Conservation (phyloP, 2,113 vertebrate species). For the Microtus richardsoni region DNA sequence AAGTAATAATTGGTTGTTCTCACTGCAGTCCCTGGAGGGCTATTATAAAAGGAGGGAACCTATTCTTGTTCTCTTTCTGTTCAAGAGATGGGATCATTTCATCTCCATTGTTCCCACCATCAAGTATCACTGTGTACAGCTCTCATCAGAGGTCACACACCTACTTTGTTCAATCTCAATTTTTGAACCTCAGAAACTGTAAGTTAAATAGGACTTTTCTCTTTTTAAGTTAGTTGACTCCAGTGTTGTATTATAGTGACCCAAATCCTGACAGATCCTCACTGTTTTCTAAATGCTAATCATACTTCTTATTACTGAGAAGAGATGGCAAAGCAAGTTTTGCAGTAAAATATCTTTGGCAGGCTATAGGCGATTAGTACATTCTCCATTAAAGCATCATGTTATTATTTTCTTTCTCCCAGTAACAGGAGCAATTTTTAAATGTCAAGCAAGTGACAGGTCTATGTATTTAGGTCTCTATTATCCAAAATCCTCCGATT, state of each 20-base stretch:
- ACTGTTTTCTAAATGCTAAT: constrained; percentile 48
- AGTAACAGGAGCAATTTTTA: constrained; percentile 60
- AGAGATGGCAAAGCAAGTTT: constrained; percentile 57
- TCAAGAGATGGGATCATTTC: neutral
- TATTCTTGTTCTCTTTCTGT: neutral
- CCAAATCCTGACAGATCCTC: neutral
- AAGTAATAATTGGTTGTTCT: neutral
- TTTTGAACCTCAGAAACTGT: neutral
- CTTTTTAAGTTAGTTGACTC: neutral
- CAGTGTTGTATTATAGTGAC: neutral
- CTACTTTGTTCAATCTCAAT: neutral
- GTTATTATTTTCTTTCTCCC: constrained; percentile 48
- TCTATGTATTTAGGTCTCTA: constrained; percentile 55
- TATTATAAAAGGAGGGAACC: too few species aligned
- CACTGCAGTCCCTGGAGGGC: neutral
- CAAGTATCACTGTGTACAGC: too few species aligned
- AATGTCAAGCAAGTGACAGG: constrained; percentile 48
- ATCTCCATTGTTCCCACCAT: rapidly evolving
- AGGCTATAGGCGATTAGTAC: constrained; percentile 43
- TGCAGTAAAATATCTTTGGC: neutral
- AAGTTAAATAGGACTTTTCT: neutral
- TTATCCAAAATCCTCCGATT: constrained; percentile 45
- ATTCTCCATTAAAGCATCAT: constrained; percentile 50
- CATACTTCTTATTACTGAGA: neutral
- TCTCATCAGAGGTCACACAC: neutral